Percentiles rank a stretch among this genome's conserved stretches.
Evolutionary conservation across 2,888 invertebrate genomes (phyloP).

Genomic region (Synergus umbraculus): DNA sequence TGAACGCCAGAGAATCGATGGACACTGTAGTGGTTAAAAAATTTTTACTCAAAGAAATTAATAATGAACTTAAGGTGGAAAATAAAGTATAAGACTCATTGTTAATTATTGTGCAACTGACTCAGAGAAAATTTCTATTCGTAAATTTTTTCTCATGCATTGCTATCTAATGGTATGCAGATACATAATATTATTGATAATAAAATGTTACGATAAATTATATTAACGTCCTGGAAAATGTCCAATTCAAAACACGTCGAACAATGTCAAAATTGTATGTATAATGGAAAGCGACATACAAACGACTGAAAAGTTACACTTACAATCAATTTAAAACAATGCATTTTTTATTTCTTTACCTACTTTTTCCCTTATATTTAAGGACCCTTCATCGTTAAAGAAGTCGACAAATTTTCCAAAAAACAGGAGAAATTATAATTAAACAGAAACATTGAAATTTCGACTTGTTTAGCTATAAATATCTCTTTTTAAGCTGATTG

Average conservation of each 20-base stretch:
- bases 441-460: too few relatives aligned
- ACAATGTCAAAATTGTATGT: slow-evolving; percentile 18
- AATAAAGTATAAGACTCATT: slow-evolving; percentile 3
- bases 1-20: background rate
- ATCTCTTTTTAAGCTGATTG: too few relatives aligned
- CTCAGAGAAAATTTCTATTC: slow-evolving; percentile 14
- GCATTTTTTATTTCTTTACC: background rate
- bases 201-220: slow-evolving; percentile 1
- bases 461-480: too few relatives aligned
- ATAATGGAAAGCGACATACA: slow-evolving; percentile 11
- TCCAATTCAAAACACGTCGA: slow-evolving; percentile 11
- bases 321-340: slow-evolving; percentile 16
- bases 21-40: slow-evolving; percentile 14
- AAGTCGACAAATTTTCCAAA: too few relatives aligned
- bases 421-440: too few relatives aligned
- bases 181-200: slow-evolving; percentile 17
- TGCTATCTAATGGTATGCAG: slow-evolving; percentile 9
- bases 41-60: slow-evolving; percentile 11
- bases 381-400: too few relatives aligned
- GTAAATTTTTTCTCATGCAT: slow-evolving; percentile 11
- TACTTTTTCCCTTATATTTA: background rate
- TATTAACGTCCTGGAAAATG: slow-evolving; percentile 17
- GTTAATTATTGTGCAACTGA: slow-evolving; percentile 27
- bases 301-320: slow-evolving; percentile 33
- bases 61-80: slow-evolving; percentile 1